These are phyloP conservation scores for Cololabis saira DNA, from an alignment of 2,113 vertebrate genomes.

Conservation along the genomic window DNA sequence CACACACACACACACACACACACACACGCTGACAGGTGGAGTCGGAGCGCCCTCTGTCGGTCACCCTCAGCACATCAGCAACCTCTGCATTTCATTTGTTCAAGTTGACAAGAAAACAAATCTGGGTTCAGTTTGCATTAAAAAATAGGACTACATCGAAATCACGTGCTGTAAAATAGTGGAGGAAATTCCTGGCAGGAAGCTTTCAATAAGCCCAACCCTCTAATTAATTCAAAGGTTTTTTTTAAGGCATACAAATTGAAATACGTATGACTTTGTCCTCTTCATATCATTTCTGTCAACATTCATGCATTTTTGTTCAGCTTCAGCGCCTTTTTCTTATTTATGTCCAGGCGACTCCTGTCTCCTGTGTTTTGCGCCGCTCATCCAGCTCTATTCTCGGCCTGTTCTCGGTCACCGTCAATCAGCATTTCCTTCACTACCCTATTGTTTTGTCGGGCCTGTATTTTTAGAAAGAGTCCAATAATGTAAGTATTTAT, in stretches of 20 bases:
- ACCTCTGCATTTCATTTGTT: background rate
- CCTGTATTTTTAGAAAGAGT: slow-evolving; percentile 67
- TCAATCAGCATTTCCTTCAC: slow-evolving; percentile 61
- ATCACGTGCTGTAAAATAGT: background rate
- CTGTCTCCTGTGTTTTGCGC: slow-evolving; percentile 1
- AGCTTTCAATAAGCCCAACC: slow-evolving; percentile 4
- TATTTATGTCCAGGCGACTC: too few relatives aligned
- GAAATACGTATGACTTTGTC: too few relatives aligned
- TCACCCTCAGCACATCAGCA: fast-evolving
- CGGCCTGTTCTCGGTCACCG: slow-evolving; percentile 30
- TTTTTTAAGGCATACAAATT: too few relatives aligned
- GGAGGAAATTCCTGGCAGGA: background rate
- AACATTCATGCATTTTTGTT: background rate
- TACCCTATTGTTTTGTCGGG: slow-evolving; percentile 51
- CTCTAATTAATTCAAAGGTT: background rate
- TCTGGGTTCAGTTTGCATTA: slow-evolving; percentile 4
- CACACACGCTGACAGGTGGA: background rate
- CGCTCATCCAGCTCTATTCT: slow-evolving; percentile 30
- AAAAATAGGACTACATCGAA: background rate
- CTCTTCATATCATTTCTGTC: background rate
- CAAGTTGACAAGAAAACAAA: slow-evolving; percentile 26
- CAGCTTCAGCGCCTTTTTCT: background rate
- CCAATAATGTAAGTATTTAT: slow-evolving; percentile 71
- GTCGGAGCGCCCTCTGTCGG: slow-evolving; percentile 73
- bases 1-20: background rate